Conservation (phyloP, 2,888 invertebrate genomes). For the Torymus auratus region DNA sequence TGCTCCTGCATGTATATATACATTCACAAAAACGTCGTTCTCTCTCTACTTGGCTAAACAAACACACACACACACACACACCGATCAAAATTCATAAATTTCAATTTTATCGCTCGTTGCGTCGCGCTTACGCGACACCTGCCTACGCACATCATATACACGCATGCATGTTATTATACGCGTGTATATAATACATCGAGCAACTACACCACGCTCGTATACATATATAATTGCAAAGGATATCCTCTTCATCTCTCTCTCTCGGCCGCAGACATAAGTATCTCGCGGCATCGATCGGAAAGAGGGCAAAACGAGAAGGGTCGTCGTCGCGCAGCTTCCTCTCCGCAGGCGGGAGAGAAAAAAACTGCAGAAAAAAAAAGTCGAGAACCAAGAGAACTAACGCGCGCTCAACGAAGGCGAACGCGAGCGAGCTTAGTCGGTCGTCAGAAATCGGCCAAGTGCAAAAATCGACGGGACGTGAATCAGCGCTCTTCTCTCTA, state of each 20-base stretch:
- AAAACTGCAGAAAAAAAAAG: too few relatives aligned
- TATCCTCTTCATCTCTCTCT: not conserved
- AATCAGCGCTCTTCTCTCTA: not conserved
- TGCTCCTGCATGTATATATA: too few relatives aligned
- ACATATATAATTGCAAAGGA: too few relatives aligned
- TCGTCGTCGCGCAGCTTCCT: not conserved
- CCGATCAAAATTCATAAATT: slow-evolving; percentile 23
- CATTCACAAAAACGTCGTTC: too few relatives aligned
- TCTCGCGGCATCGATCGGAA: too few relatives aligned
- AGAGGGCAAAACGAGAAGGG: not conserved
- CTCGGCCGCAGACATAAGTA: too few relatives aligned
- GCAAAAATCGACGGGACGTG: slow-evolving; percentile 50
- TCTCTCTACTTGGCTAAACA: too few relatives aligned
- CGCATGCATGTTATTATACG: too few relatives aligned
- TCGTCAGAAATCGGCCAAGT: slow-evolving; percentile 45
- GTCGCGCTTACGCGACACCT: slow-evolving; percentile 13
- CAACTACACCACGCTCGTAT: too few relatives aligned
- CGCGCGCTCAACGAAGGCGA: not conserved
- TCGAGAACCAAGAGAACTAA: not conserved
- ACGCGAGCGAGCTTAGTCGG: not conserved
- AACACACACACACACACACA: too few relatives aligned
- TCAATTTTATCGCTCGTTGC: slow-evolving; percentile 7
- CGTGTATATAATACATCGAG: too few relatives aligned
- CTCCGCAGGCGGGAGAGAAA: too few relatives aligned
- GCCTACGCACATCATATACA: not conserved